Evolutionary conservation across 2,797 vertebrate species (phyloP), one percentile per base, ranked within the genome.

Genomic region (Cynodonichthys magdalenae): DNA sequence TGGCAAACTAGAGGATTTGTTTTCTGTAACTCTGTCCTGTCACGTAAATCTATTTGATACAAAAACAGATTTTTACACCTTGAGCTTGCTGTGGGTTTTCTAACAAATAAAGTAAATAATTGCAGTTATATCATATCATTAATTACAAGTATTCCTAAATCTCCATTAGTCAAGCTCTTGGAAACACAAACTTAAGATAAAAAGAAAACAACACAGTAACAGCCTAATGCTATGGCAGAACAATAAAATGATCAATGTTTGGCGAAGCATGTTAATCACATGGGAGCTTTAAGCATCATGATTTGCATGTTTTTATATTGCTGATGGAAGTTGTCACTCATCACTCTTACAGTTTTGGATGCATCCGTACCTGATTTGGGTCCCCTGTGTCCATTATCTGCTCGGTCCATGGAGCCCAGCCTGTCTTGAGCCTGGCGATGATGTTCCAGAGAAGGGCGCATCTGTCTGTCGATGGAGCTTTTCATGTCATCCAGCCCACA

Each of bases 401-500:
- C 92, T 63, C 95, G 94, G 60, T 98, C 96, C 90, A 94, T 82
- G 81, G 96, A 94, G 81, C 93, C 96, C 89, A 97, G 94, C 90
- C 97, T 93, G 70, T 99, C 97, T 85, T 97, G 97, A 83, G 92
- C 93, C 87, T 97, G 95, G 63, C 92, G 92, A 51, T 95, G 94
- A 86, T 97, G 95, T 63, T 99, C 97, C 93, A 98, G 88, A 62
- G 96, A 94, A 4, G 95, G 93, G 87, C 95, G 95, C 71, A 95
- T 77, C 85, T 95, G 95, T 72, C 94, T 92, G 81, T 98, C 96
- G 78, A 95, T 75, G 56, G 95, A 95, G 89, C 91, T 95, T 90
- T 94, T 96, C 91, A 94, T 90, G 73, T 98, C 97, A 67, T 99
- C 96, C 75, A 94, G 46, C 86, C 74, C 93, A 69, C 92, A 78